Conservation (phyloP, 35 echinoderm and acorn worm genomes). For the Heliocidaris tuberculata region DNA sequence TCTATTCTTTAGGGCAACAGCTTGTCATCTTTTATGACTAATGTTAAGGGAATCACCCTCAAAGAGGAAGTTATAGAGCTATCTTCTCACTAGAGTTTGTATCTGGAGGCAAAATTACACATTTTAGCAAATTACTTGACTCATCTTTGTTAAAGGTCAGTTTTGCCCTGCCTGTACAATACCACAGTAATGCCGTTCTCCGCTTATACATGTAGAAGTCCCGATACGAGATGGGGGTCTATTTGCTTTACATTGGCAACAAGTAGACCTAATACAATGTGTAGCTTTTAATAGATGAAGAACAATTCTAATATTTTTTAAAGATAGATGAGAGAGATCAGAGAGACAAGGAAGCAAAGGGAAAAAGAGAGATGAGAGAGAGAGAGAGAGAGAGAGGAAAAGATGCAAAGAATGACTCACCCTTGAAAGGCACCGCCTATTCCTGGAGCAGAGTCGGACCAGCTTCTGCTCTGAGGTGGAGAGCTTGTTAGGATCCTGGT, state of each 20-base stretch:
- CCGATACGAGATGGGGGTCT: too few species aligned
- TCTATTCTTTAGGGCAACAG: not conserved
- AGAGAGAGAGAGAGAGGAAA: not conserved
- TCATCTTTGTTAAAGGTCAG: not conserved
- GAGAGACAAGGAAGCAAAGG: not conserved
- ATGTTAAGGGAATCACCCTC: not conserved
- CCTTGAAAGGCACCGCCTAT: conserved; percentile 83
- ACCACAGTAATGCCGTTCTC: not conserved
- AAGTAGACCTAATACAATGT: not conserved
- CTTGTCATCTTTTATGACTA: not conserved
- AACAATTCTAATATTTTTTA: not conserved
- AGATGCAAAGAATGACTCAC: conserved; percentile 50
- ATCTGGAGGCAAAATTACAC: not conserved
- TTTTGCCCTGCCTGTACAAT: not conserved
- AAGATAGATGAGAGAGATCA: not conserved
- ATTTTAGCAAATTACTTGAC: not conserved
- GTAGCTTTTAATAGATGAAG: too few species aligned
- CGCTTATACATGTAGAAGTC: too few species aligned
- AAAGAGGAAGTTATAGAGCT: not conserved
- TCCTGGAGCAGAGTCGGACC: conserved; percentile 72
- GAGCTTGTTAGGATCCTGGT: conserved; percentile 44
- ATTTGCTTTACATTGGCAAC: not conserved
- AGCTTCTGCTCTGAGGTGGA: conserved; percentile 73
- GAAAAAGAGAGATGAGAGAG: not conserved
- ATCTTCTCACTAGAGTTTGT: not conserved